These are phyloP conservation scores for Mylabris phalerata DNA, from an alignment of 1,140 invertebrate genomes.

Conservation along the genomic window DNA sequence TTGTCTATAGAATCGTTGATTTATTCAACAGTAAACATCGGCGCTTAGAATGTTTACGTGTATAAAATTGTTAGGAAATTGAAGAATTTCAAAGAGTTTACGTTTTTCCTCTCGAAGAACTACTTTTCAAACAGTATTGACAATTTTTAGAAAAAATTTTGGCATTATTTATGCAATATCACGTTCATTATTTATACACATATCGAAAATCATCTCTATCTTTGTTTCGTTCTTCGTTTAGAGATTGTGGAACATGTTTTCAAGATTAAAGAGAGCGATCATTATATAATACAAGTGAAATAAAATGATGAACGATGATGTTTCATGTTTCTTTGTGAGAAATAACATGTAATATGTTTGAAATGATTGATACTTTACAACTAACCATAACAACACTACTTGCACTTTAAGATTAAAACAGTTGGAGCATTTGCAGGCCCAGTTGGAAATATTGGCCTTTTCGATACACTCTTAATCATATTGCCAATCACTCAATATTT, in stretches of 20 bases:
- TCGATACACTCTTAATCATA: too few species aligned
- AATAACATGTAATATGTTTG: conserved; percentile 4
- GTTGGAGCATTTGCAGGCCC: neutral
- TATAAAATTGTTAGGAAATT: too few species aligned
- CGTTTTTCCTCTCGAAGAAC: too few species aligned
- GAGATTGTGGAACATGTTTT: neutral
- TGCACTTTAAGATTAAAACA: conserved; percentile 8
- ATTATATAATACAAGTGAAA: neutral
- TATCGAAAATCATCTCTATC: conserved; percentile 4
- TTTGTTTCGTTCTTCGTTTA: neutral
- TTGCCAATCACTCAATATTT: too few species aligned
- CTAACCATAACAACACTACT: conserved; percentile 7
- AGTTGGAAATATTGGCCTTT: too few species aligned
- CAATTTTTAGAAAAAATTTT: neutral
- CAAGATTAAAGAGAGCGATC: too few species aligned
- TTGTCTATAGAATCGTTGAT: too few species aligned
- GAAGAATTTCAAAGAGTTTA: neutral
- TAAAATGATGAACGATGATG: conserved; percentile 15
- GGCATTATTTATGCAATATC: neutral
- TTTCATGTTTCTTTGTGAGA: conserved; percentile 9
- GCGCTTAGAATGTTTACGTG: too few species aligned
- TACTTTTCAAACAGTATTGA: neutral
- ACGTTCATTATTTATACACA: neutral
- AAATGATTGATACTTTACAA: conserved; percentile 14
- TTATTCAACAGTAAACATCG: too few species aligned